phyloP scores from a whole-genome alignment of 2,888 invertebrate genomes.

The Ceramica pisi region DNA sequence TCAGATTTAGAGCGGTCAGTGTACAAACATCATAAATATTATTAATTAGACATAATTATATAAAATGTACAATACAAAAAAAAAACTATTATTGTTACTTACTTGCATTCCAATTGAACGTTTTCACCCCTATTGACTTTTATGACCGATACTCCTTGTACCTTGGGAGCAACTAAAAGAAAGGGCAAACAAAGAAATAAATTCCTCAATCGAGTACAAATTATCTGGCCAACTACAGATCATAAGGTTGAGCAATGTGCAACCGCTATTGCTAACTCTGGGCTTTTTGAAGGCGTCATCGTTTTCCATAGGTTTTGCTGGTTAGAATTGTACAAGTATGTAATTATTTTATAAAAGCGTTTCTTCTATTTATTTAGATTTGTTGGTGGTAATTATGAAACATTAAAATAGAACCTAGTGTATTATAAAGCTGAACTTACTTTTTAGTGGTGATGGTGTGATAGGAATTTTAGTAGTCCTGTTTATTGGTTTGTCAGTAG shows the following conservation, averaged over 20 bases:
- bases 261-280: not conserved
- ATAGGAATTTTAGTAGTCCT: conserved; percentile 59
- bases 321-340: no score
- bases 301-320: not conserved
- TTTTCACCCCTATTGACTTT: not conserved
- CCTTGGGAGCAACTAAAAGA: not conserved
- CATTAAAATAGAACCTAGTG: no score
- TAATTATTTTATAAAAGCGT: no score
- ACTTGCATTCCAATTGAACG: conserved; percentile 5
- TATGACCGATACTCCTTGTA: not conserved
- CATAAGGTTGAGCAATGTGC: not conserved
- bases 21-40: no score
- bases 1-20: no score
- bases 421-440: conserved; percentile 38
- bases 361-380: no score
- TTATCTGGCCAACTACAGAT: not conserved
- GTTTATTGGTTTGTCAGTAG: conserved; percentile 31
- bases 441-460: conserved; percentile 47
- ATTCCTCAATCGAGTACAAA: not conserved
- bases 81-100: not conserved
- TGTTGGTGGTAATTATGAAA: no score
- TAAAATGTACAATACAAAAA: no score
- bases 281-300: not conserved
- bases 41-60: no score
- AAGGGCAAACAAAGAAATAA: not conserved